phyloP scores from a whole-genome alignment of 2,797 vertebrate species.

The Sebastes taczanowskii region DNA sequence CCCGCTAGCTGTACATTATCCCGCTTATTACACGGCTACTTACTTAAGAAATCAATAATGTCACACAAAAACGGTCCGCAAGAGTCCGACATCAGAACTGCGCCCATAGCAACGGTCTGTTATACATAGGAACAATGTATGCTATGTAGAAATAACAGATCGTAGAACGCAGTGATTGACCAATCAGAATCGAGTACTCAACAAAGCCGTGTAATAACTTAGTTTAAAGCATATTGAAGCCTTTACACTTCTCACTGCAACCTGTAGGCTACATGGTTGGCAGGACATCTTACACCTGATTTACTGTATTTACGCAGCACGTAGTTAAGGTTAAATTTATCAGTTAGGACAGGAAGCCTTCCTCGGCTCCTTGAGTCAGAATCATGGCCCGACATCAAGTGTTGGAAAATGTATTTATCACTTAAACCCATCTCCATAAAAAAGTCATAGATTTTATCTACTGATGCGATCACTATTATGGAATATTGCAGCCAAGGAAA shows the following conservation, averaged over 20 bases:
- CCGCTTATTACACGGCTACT: too few relatives aligned
- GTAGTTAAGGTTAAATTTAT: background rate
- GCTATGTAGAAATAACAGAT: too few relatives aligned
- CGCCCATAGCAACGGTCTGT: too few relatives aligned
- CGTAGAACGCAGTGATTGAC: too few relatives aligned
- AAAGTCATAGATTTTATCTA: conserved; percentile 40
- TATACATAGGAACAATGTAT: too few relatives aligned
- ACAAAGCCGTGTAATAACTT: too few relatives aligned
- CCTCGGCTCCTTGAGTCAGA: conserved; percentile 1
- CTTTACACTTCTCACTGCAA: background rate
- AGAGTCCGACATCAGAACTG: too few relatives aligned
- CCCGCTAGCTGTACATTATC: too few relatives aligned
- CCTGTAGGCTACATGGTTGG: background rate
- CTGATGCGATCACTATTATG: conserved; percentile 14
- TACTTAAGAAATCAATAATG: too few relatives aligned
- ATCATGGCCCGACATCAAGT: background rate
- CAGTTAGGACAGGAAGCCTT: conserved; percentile 28
- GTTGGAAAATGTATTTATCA: conserved; percentile 30
- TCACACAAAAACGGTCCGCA: too few relatives aligned
- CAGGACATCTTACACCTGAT: background rate
- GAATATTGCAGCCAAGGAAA: conserved; percentile 35
- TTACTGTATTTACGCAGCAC: background rate
- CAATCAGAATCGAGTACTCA: too few relatives aligned
- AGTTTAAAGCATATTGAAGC: background rate
- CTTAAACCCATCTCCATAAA: conserved; percentile 37